A percentile compares a stretch with the other conserved stretches of the same genome.
phyloP scores from a whole-genome alignment of 1,140 invertebrate species.

The Vanessa tameamea region DNA sequence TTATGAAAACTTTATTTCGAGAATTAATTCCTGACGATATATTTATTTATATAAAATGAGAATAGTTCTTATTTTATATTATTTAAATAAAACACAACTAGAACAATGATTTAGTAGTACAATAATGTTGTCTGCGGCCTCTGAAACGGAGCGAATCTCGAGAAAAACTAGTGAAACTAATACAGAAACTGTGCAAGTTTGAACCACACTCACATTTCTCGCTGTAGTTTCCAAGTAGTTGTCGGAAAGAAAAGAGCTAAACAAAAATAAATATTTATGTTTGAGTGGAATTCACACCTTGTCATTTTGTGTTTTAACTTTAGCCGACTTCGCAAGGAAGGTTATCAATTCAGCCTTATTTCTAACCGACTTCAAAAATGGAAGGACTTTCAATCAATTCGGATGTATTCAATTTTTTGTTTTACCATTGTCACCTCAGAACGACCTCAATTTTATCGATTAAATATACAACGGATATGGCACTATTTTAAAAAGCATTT shows the following conservation, averaged over 20 bases:
- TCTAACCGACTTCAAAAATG: background rate
- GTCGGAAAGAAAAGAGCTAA: conserved; percentile 22
- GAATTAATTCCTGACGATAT: no score
- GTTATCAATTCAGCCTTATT: background rate
- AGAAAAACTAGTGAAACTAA: conserved; percentile 37
- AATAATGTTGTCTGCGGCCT: background rate
- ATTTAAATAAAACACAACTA: background rate
- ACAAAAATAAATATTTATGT: conserved; percentile 35
- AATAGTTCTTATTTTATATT: background rate
- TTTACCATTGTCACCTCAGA: no score
- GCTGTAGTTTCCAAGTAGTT: conserved; percentile 22
- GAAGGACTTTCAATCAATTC: no score
- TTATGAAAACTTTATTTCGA: no score
- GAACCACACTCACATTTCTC: conserved; percentile 17
- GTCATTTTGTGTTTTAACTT: conserved; percentile 22
- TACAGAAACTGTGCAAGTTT: conserved; percentile 27
- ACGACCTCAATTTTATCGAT: no score
- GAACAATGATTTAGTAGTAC: background rate
- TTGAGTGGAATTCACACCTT: conserved; percentile 24
- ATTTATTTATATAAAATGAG: no score
- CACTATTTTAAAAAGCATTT: no score
- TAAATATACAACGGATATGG: no score
- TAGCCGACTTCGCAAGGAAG: background rate
- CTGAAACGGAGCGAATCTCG: conserved; percentile 18
- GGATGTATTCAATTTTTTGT: no score